These are phyloP conservation scores for Danio kyathit DNA, from an alignment of 2,797 vertebrate species.

Conservation along the genomic window DNA sequence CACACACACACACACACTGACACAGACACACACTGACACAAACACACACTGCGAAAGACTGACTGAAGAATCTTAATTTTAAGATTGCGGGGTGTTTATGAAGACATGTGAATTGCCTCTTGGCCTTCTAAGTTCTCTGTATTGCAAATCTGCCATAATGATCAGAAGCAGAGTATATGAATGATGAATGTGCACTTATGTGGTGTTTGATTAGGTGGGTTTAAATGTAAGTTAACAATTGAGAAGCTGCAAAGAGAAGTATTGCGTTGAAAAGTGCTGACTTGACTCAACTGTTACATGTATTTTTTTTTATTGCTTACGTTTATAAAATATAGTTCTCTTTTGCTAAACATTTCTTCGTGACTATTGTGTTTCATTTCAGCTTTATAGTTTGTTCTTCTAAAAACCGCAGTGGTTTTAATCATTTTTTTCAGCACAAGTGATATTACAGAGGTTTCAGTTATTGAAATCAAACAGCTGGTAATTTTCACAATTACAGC, in stretches of 20 bases:
- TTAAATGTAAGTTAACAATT: neutral
- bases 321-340: neutral
- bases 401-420: too few relatives aligned
- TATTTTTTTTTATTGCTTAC: too few relatives aligned
- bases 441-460: too few relatives aligned
- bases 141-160: neutral
- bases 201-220: neutral
- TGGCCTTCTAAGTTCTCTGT: neutral
- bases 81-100: too few relatives aligned
- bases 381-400: too few relatives aligned
- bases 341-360: neutral
- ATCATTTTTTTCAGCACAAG: too few relatives aligned
- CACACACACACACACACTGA: too few relatives aligned
- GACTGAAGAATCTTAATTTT: neutral
- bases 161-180: neutral
- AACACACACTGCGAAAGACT: neutral
- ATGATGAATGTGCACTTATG: neutral
- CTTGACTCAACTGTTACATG: neutral
- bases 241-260: too few relatives aligned
- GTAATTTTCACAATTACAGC: too few relatives aligned
- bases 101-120: neutral
- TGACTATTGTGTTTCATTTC: too few relatives aligned
- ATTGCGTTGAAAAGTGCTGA: neutral
- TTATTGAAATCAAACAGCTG: too few relatives aligned
- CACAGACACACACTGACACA: too few relatives aligned